Conservation (phyloP, 2,797 vertebrate species). For the Microchirus variegatus region DNA sequence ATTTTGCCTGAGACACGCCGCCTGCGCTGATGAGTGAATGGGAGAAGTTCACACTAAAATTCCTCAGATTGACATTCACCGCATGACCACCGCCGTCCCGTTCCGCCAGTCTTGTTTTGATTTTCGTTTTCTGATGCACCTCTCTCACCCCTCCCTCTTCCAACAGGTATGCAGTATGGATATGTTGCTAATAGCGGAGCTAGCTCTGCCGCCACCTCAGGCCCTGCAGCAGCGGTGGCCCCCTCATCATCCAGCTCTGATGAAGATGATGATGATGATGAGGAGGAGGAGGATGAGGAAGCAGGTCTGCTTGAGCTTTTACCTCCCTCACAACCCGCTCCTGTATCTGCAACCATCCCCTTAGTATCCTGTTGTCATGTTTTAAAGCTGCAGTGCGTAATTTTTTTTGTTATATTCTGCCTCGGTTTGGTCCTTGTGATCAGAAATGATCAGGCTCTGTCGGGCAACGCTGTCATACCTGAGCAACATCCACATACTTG, state of each 20-base stretch:
- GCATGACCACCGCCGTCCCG: constrained; percentile 47
- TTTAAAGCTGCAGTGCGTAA: too few relatives aligned
- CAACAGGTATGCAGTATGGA: constrained; percentile 96
- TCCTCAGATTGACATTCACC: neutral
- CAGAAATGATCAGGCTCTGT: too few relatives aligned
- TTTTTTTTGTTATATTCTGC: too few relatives aligned
- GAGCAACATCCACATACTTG: too few relatives aligned
- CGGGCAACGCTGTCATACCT: too few relatives aligned
- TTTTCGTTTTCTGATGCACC: constrained; percentile 84
- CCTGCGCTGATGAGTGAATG: too few relatives aligned
- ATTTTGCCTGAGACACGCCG: neutral
- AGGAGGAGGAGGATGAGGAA: constrained; percentile 98
- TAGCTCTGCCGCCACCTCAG: constrained; percentile 91
- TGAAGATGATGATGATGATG: constrained; percentile 84
- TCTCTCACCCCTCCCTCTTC: constrained; percentile 55
- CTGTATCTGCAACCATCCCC: constrained; percentile 31
- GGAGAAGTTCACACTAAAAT: neutral
- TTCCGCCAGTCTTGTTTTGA: constrained; percentile 75
- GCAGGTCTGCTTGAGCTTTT: constrained; percentile 98
- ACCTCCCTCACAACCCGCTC: constrained; percentile 67
- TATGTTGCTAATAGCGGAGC: constrained; percentile 95
- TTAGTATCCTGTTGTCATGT: constrained; percentile 28
- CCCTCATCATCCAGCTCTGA: constrained; percentile 98
- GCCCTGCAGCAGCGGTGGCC: constrained; percentile 78
- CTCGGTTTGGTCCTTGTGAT: too few relatives aligned